A percentile compares a stretch with the other conserved stretches of the same genome.
phyloP scores from a whole-genome alignment of 2,888 invertebrate genomes.

The Lasioglossum morio region DNA sequence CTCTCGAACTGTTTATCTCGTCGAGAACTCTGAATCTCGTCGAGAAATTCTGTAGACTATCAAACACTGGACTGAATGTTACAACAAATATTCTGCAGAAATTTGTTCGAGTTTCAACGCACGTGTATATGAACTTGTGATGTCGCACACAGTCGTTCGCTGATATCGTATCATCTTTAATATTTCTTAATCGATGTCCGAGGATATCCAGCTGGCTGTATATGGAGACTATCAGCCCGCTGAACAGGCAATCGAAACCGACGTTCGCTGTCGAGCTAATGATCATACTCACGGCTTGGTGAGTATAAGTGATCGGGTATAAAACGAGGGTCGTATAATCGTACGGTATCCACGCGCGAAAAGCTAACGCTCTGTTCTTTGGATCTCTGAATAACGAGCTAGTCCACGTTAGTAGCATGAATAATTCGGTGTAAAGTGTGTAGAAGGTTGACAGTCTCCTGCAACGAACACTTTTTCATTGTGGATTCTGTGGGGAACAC shows the following conservation, averaged over 20 bases:
- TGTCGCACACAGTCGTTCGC: slow-evolving; percentile 38
- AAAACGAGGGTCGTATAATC: slow-evolving; percentile 35
- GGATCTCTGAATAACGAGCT: slow-evolving; percentile 31
- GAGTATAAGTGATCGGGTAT: slow-evolving; percentile 46
- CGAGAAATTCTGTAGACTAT: too few species aligned
- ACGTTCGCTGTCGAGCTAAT: slow-evolving; percentile 49
- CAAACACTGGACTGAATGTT: too few species aligned
- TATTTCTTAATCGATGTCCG: slow-evolving; percentile 23
- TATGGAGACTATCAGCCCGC: slow-evolving; percentile 62
- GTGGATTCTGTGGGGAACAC: not conserved
- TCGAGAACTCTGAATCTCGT: too few species aligned
- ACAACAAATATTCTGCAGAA: not conserved
- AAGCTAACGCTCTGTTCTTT: slow-evolving; percentile 17
- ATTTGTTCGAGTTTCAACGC: not conserved
- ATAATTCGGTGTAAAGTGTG: slow-evolving; percentile 8
- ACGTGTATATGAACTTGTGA: slow-evolving; percentile 52
- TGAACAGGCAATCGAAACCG: slow-evolving; percentile 69
- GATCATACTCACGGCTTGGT: slow-evolving; percentile 38
- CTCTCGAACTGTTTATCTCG: too few species aligned
- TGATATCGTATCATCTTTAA: not conserved
- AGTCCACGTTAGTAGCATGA: not conserved
- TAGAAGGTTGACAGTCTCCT: slow-evolving; percentile 40
- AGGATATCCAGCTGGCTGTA: slow-evolving; percentile 73
- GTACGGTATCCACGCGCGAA: slow-evolving; percentile 63
- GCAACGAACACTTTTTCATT: not conserved